Conservation (phyloP, 2,113 vertebrate species). For the Coptodon rendalli region DNA sequence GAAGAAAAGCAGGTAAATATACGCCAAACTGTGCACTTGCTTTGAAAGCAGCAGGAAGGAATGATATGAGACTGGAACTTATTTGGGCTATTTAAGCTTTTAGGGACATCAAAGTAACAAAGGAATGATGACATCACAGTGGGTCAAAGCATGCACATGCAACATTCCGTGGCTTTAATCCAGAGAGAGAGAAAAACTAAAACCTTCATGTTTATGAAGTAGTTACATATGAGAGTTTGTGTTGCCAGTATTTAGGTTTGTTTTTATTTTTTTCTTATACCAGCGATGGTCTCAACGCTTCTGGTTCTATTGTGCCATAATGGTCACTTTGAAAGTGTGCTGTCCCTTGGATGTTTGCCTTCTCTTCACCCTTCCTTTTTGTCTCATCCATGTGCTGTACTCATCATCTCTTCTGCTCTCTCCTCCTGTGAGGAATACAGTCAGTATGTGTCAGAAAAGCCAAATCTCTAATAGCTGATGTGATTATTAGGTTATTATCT, state of each 20-base stretch:
- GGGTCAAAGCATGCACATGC: accelerated
- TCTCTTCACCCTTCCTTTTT: neutral
- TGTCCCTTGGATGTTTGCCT: neutral
- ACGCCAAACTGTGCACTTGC: neutral
- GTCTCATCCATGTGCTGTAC: neutral
- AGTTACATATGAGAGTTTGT: neutral
- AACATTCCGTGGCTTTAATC: neutral
- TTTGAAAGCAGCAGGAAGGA: neutral
- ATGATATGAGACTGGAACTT: neutral
- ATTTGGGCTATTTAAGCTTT: neutral
- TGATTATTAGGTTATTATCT: neutral
- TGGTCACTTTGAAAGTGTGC: neutral
- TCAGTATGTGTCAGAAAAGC: neutral
- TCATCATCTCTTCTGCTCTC: neutral
- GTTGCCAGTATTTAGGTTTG: neutral
- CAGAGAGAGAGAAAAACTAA: neutral
- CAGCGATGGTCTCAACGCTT: neutral
- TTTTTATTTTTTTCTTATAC: neutral
- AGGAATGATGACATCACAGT: neutral
- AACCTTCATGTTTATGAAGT: neutral
- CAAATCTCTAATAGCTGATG: neutral
- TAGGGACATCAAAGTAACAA: neutral
- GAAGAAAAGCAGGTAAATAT: neutral
- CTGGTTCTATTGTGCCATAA: neutral
- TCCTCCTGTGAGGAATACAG: neutral